Percentiles rank a stretch among this genome's conserved stretches.
phyloP scores from a whole-genome alignment of 1,140 invertebrate species.

The Pentalonia nigronervosa region DNA sequence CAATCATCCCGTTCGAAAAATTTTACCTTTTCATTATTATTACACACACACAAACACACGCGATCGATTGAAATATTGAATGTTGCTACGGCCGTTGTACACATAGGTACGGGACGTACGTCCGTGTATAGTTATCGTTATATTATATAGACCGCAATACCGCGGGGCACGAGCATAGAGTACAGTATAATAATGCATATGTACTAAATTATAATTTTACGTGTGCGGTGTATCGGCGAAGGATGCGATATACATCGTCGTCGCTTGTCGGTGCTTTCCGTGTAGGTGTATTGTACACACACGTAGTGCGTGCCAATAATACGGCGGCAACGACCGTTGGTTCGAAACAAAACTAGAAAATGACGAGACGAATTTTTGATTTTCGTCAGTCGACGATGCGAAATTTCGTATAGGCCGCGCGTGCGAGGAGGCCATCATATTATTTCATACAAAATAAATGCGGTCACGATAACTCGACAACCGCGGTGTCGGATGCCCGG shows the following conservation, averaged over 20 bases:
- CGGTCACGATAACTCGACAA: background rate
- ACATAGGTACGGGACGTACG: background rate
- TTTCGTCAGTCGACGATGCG: background rate
- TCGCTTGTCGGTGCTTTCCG: background rate
- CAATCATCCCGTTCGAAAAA: constrained; percentile 55
- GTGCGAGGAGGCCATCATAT: background rate
- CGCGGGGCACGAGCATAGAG: background rate
- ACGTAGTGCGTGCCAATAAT: background rate
- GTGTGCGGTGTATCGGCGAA: background rate
- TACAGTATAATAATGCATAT: background rate
- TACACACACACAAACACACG: background rate
- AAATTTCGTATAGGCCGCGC: background rate
- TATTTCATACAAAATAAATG: background rate
- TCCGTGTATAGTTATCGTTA: background rate
- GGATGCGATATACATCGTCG: background rate
- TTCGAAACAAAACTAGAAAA: background rate
- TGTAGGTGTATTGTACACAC: background rate
- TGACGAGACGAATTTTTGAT: constrained; percentile 1
- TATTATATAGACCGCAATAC: background rate
- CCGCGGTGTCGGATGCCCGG: background rate
- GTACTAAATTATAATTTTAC: background rate
- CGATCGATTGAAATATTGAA: constrained; percentile 25
- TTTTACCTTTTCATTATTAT: constrained; percentile 56
- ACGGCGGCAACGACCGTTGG: background rate
- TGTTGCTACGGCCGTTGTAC: background rate